A percentile compares a stretch with the other conserved stretches of the same genome.
These are phyloP conservation scores for Scylla paramamosain DNA, from an alignment of 1,140 invertebrate genomes.

Conservation along the genomic window DNA sequence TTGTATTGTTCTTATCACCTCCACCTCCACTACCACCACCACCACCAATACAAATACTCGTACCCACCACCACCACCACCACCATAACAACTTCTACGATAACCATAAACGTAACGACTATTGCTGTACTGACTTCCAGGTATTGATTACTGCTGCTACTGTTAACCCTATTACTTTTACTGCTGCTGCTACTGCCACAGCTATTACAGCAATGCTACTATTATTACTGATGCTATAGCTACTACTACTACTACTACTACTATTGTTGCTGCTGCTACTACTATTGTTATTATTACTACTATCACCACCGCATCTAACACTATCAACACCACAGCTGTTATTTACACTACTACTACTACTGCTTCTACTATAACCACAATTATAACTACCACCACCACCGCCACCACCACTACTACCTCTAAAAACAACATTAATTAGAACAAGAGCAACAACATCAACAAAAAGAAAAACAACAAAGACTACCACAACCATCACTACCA, in stretches of 20 bases:
- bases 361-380: background rate
- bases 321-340: background rate
- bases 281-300: background rate
- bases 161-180: background rate
- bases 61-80: background rate
- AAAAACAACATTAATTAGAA: background rate
- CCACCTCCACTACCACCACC: no score
- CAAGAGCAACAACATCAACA: no score
- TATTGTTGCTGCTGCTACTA: background rate
- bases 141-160: background rate
- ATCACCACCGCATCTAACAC: background rate
- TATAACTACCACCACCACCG: background rate
- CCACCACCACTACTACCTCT: background rate
- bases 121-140: background rate
- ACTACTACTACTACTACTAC: background rate
- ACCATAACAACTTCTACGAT: background rate
- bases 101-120: constrained; percentile 24
- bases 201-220: background rate
- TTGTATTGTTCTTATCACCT: no score
- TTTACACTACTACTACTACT: background rate
- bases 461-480: no score
- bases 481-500: no score
- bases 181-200: background rate
- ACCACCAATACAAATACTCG: no score
- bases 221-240: background rate